Evolutionary conservation across 2,888 invertebrate genomes (phyloP), one percentile per base, ranked within the genome.

Genomic region (Malacosoma neustria): DNA sequence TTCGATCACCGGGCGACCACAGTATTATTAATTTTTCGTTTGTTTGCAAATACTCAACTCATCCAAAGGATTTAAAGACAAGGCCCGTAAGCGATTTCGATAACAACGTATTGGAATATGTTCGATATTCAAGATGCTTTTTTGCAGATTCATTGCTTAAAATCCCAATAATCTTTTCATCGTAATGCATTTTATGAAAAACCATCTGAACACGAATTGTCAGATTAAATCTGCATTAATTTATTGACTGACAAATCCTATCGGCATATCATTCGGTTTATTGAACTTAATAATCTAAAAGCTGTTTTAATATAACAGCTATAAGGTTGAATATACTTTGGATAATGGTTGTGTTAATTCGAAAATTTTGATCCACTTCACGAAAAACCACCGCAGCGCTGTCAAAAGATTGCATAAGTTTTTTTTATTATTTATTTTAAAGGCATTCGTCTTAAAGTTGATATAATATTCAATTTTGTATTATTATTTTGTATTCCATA

Each of bases 181-280:
- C 22, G 22, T 22, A 22, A 22, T 22, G 22, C 22, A 22, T 22
- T 22, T 22, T 22, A 65, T 67, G 67, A 55, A 53, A 60, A 55
- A 48, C 61, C 57, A 69, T 77, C 76, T 75, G 68, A 73, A 77
- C 73, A 74, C 41, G 53, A 56, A 42, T 46, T 40, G 48, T 53
- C 55, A 45, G 48, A 48, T 52, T 48, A 50, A 49, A 52, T 58
- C 48, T 41, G 41, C 54, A 46, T 52, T 51, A 51, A 61, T 60
- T 62, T 55, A 54, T 51, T 64, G 64, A 71, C 61, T 70, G 74
- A 75, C 77, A 70, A 77, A 77, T 75, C 74, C 69, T 51, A 51
- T 62, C 57, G 45, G 46, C 43, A 36, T n/a, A 39, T 38, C 36
- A 43, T 51, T 32, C 38, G 4, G 7, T 38, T 36, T 31, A n/a